These are phyloP conservation scores for Platorchestia sp. DNA, from an alignment of 1,140 invertebrate genomes.

Conservation along the genomic window DNA sequence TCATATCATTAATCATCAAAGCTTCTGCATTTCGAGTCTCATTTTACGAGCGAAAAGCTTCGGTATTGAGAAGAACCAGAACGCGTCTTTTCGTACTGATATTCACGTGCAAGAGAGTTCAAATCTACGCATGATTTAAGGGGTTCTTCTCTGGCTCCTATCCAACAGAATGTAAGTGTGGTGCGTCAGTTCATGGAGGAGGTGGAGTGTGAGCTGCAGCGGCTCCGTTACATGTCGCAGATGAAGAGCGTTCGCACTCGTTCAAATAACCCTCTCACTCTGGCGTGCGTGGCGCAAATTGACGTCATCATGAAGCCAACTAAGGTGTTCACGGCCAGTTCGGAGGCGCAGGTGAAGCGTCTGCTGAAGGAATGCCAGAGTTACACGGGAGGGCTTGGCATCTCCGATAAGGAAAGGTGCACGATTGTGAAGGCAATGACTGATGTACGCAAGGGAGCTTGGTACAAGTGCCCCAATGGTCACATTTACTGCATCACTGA, in stretches of 20 bases:
- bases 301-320: conserved; percentile 61
- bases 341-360: conserved; percentile 29
- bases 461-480: conserved; percentile 83
- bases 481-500: conserved; percentile 81
- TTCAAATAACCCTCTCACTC: conserved; percentile 54
- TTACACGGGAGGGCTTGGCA: background rate
- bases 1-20: too few relatives aligned
- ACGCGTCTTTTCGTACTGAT: background rate
- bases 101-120: background rate
- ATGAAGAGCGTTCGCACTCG: conserved; percentile 64
- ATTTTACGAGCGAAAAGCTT: background rate
- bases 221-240: conserved; percentile 59
- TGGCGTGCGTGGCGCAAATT: conserved; percentile 56
- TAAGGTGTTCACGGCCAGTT: conserved; percentile 54
- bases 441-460: conserved; percentile 76
- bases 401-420: background rate
- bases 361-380: background rate
- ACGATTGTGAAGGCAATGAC: conserved; percentile 73
- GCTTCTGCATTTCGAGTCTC: background rate
- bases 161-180: conserved; percentile 19
- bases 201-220: conserved; percentile 24
- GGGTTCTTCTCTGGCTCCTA: background rate
- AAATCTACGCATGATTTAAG: background rate
- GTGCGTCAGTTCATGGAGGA: conserved; percentile 34
- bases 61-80: background rate